These are phyloP conservation scores for Neofelis nebulosa DNA, from an alignment of 2,113 vertebrate genomes.

Conservation along the genomic window DNA sequence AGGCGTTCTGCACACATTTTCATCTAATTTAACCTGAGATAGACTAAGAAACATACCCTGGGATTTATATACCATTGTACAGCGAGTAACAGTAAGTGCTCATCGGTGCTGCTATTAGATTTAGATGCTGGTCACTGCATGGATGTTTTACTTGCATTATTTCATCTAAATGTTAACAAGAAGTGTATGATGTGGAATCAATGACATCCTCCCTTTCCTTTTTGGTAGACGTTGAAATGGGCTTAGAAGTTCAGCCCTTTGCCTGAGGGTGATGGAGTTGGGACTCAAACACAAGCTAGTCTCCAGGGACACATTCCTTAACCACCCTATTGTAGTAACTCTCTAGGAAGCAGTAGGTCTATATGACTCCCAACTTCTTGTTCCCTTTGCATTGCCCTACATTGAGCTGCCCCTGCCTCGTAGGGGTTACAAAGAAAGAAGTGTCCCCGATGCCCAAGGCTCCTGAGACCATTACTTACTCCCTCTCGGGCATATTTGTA, in stretches of 20 bases:
- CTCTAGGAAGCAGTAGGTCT: not conserved
- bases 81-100: too few relatives aligned
- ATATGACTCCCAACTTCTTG: not conserved
- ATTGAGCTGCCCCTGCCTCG: too few relatives aligned
- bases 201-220: not conserved
- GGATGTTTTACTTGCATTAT: not conserved
- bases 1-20: not conserved
- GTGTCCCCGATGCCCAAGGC: accelerated
- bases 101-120: accelerated
- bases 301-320: accelerated
- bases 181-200: not conserved
- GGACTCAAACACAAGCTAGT: too few relatives aligned
- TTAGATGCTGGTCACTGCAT: not conserved
- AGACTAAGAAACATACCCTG: accelerated
- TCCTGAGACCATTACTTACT: accelerated
- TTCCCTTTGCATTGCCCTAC: not conserved
- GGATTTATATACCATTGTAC: not conserved
- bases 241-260: not conserved
- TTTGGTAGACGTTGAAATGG: not conserved
- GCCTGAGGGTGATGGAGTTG: accelerated
- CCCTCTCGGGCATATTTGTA: not conserved
- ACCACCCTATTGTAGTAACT: accelerated
- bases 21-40: not conserved
- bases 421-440: not conserved
- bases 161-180: not conserved